Percentiles rank a stretch among this genome's conserved stretches.
phyloP scores from a whole-genome alignment of 2,797 vertebrate species.

The Thunnus albacares region DNA sequence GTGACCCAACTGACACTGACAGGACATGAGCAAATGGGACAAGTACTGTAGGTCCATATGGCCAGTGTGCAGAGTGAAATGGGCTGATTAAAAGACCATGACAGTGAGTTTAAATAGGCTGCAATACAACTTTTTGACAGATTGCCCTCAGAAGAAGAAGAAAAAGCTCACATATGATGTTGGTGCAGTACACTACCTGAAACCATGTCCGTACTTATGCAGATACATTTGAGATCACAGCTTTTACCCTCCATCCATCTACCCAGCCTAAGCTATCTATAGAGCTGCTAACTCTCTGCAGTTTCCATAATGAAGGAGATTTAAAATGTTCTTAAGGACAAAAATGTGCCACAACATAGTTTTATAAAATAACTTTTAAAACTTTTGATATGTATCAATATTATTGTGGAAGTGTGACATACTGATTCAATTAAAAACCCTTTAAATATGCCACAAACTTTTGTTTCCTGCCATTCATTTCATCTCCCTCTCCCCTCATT shows the following conservation, averaged over 20 bases:
- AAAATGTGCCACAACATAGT: too few relatives aligned
- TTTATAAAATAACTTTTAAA: too few relatives aligned
- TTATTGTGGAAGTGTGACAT: too few relatives aligned
- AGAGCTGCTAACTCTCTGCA: too few relatives aligned
- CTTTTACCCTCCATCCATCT: background rate
- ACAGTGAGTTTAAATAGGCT: background rate
- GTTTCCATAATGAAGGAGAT: too few relatives aligned
- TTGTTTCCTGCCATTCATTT: too few relatives aligned
- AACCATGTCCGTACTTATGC: background rate
- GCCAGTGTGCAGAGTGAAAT: background rate
- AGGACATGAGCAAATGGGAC: slow-evolving; percentile 1
- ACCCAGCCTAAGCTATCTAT: too few relatives aligned
- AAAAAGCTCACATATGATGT: background rate
- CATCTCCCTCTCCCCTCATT: too few relatives aligned
- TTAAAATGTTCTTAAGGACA: too few relatives aligned
- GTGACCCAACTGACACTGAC: background rate
- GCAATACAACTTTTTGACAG: background rate
- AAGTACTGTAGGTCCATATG: background rate
- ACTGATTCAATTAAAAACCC: too few relatives aligned
- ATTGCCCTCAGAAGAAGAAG: background rate
- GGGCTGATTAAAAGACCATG: background rate
- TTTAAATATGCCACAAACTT: too few relatives aligned
- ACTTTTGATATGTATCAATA: too few relatives aligned
- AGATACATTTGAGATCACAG: background rate
- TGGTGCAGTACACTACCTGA: background rate